Percentiles rank a stretch among this genome's conserved stretches.
Evolutionary conservation across 2,113 vertebrate genomes (phyloP).

Genomic region (Pseudorhombus dupliciocellatus): DNA sequence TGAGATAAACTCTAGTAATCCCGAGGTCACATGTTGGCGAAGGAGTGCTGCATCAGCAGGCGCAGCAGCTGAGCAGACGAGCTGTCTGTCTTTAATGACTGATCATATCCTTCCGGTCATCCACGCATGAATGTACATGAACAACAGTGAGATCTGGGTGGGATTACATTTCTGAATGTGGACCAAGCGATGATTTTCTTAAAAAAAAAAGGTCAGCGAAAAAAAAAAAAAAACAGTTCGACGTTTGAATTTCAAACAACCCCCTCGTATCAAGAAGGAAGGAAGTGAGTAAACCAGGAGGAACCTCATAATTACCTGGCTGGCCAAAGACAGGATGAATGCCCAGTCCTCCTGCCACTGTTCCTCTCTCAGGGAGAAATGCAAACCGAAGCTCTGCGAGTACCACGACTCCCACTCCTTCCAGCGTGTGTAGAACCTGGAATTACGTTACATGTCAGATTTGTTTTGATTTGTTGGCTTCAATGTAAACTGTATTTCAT

Average conservation of each 20-base stretch:
- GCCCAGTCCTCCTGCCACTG: conserved; percentile 99
- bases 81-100: conserved; percentile 30
- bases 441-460: neutral
- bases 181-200: too few relatives aligned
- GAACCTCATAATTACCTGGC: conserved; percentile 86
- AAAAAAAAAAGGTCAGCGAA: too few relatives aligned
- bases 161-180: too few relatives aligned
- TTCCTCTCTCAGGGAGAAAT: conserved; percentile 95
- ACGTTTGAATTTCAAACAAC: too few relatives aligned
- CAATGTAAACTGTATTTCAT: neutral
- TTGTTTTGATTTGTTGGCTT: neutral
- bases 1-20: conserved; percentile 55
- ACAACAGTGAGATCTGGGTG: too few relatives aligned
- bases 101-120: conserved; percentile 28
- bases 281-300: conserved; percentile 6
- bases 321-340: conserved; percentile 97
- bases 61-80: conserved; percentile 39
- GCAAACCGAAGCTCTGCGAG: conserved; percentile 98
- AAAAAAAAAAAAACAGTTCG: too few relatives aligned
- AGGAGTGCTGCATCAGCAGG: conserved; percentile 56
- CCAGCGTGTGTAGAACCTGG: conserved; percentile 97
- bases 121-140: too few relatives aligned
- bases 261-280: neutral
- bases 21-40: conserved; percentile 55
- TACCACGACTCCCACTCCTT: conserved; percentile 99